Evolutionary conservation across 2,113 vertebrate species (phyloP), one percentile per base, ranked within the genome.

Genomic region (Oryzias celebensis): DNA sequence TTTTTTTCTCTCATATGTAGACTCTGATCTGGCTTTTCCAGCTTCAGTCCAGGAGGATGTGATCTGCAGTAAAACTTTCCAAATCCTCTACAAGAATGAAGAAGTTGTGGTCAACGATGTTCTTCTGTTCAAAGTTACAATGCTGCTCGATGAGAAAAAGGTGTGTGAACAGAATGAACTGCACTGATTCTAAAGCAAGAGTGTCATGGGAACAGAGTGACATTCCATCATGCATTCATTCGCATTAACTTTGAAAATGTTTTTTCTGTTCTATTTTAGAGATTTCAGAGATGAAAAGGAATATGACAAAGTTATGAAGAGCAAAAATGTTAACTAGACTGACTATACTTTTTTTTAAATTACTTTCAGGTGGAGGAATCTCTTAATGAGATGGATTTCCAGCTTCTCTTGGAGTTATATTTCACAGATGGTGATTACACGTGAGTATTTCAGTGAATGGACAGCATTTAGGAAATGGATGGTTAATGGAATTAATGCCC

Each of bases 41-140:
- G 94, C 97, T 67, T 93, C 92, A 52, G 88, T 98, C 77, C 95
- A 96, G 80, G 96, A 97, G 77, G 95, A 94, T 60, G 62, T 93
- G 73, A 92, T 96, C 90, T 94, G 93, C 87, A 99, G 97, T 90
- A 99, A 98, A 94, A 97, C 96, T 15, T 99, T 98, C 91, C 96
- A 98, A 83, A 99, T 99, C 85, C 92, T 99, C 45, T 99, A 98
- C 83, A 99, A 98, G 93, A 99, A 98, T 69, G 97, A 99, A 80
- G 97, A 98, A 77, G 92, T 99, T 76, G 89, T 94, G 62, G 92
- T 98, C 77, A 98, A 98, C 1, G 97, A 99, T 52, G 95, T 97
- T 72, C 94, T 98, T 77, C 89, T 98, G 80, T 98, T 98, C 88
- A 99, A 98, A 94, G 92, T 98, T 77, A 98, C 97, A 93, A 94